Evolutionary conservation across 2,888 invertebrate species (phyloP).

Genomic region (Noctua fimbriata): DNA sequence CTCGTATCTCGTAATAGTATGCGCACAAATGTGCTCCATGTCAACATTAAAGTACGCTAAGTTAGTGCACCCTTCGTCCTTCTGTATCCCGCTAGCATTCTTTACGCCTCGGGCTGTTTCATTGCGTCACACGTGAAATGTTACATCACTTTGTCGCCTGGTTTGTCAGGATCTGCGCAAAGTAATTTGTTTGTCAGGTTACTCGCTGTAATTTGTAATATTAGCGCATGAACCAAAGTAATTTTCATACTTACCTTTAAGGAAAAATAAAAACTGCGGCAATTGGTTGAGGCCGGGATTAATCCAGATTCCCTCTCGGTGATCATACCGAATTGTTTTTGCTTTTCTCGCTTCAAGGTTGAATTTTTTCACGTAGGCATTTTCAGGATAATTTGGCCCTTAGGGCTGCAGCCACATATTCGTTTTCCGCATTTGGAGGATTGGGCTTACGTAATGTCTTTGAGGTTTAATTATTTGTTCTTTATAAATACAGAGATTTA

Average conservation of each 20-base stretch:
- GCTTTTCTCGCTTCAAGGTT: constrained; percentile 1
- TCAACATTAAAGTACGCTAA: constrained; percentile 58
- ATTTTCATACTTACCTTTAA: constrained; percentile 13
- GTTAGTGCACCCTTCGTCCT: constrained; percentile 52
- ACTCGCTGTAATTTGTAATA: constrained; percentile 25
- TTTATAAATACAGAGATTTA: not conserved
- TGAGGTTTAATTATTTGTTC: constrained; percentile 11
- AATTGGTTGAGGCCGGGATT: constrained; percentile 20
- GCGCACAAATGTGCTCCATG: constrained; percentile 52
- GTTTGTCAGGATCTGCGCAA: constrained; percentile 34
- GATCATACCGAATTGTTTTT: constrained; percentile 39
- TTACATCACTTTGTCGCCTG: constrained; percentile 53
- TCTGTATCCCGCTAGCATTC: constrained; percentile 51
- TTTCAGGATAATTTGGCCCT: constrained; percentile 14
- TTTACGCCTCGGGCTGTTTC: constrained; percentile 37
- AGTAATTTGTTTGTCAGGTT: constrained; percentile 31
- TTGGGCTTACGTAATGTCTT: not conserved
- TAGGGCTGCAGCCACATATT: constrained; percentile 16
- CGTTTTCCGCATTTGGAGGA: constrained; percentile 1
- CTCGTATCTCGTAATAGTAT: constrained; percentile 59
- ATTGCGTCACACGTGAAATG: constrained; percentile 58
- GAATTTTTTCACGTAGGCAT: constrained; percentile 1
- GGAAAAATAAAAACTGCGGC: constrained; percentile 16
- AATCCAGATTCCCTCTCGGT: constrained; percentile 26
- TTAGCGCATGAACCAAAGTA: constrained; percentile 3